phyloP scores from a whole-genome alignment of 2,888 invertebrate species.

The Barypeithes pellucidus region DNA sequence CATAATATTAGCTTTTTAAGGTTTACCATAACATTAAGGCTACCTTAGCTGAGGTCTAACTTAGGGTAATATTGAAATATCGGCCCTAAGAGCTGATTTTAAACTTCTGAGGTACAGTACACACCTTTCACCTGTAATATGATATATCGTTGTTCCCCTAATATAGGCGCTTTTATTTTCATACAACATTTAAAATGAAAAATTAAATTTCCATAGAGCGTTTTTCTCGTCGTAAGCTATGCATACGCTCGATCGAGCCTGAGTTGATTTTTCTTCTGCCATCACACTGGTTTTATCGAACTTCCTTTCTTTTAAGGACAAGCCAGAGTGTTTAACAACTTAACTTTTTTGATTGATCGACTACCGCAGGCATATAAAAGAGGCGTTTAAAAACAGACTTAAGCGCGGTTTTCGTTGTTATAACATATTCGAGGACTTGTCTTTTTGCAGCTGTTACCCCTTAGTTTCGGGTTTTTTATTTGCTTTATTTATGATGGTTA shows the following conservation, averaged over 20 bases:
- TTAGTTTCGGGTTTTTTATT: background rate
- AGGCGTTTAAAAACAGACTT: conserved; percentile 22
- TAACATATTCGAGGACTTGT: conserved; percentile 9
- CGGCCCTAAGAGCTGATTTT: background rate
- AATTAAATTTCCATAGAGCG: conserved; percentile 9
- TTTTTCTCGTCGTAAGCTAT: conserved; percentile 27
- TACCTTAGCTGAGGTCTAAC: too few species aligned
- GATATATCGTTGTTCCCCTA: background rate
- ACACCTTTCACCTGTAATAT: background rate
- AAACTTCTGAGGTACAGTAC: background rate
- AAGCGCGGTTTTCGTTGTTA: conserved; percentile 10
- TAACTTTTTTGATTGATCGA: conserved; percentile 40
- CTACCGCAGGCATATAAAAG: conserved; percentile 31
- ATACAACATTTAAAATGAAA: conserved; percentile 16
- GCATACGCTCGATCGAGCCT: conserved; percentile 24
- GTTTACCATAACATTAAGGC: too few species aligned
- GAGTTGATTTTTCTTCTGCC: conserved; percentile 22
- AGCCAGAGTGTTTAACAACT: conserved; percentile 29
- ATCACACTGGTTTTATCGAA: conserved; percentile 3
- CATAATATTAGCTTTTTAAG: too few species aligned
- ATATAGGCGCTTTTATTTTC: conserved; percentile 6
- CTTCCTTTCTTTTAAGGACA: conserved; percentile 21
- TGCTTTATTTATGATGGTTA: background rate
- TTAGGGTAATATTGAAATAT: too few species aligned
- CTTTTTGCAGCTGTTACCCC: conserved; percentile 20